phyloP scores from a whole-genome alignment of 2,113 vertebrate genomes.

The Coturnix japonica region DNA sequence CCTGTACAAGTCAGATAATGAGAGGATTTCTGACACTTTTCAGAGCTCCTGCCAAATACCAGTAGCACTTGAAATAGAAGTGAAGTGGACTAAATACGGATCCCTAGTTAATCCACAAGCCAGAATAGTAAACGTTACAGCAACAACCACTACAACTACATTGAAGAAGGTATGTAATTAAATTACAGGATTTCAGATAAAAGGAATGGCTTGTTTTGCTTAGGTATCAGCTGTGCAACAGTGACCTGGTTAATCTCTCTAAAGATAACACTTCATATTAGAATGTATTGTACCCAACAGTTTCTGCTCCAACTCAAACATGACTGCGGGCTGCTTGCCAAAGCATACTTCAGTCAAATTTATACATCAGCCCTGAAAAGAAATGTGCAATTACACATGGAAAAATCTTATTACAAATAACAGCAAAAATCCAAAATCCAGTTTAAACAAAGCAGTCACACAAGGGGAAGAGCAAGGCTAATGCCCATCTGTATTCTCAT shows the following conservation, averaged over 20 bases:
- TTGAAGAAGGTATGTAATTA: conserved; percentile 67
- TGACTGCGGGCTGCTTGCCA: background rate
- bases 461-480: background rate
- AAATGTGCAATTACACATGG: background rate
- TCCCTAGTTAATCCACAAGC: conserved; percentile 91
- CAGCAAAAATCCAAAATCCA: background rate
- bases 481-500: background rate
- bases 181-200: background rate
- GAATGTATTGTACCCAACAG: background rate
- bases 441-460: background rate
- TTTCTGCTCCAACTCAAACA: background rate
- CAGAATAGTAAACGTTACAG: conserved; percentile 85
- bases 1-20: background rate
- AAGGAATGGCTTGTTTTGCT: conserved; percentile 4
- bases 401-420: background rate
- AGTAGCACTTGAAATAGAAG: conserved; percentile 83
- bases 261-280: background rate
- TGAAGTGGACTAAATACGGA: conserved; percentile 93
- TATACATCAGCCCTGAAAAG: background rate
- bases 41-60: conserved; percentile 86
- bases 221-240: background rate
- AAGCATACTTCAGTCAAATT: background rate
- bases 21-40: background rate
- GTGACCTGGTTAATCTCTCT: conserved; percentile 10
- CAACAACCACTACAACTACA: conserved; percentile 51